Percentiles rank a stretch among this genome's conserved stretches.
phyloP scores from a whole-genome alignment of 2,888 invertebrate species.

The Megamerina dolium region DNA sequence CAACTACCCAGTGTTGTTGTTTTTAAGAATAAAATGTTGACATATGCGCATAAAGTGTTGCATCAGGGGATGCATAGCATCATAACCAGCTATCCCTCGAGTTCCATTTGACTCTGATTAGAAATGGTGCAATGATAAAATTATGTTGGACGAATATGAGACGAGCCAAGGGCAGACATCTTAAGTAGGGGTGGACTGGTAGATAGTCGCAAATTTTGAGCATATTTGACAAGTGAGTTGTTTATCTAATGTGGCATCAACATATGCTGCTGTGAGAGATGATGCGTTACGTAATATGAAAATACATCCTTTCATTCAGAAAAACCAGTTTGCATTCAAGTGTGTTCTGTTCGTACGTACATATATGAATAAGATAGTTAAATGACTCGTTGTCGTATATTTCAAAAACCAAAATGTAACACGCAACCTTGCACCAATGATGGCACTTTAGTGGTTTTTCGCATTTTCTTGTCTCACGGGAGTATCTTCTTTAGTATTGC shows the following conservation, averaged over 20 bases:
- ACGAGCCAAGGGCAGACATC: no score
- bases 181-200: no score
- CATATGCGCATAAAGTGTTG: conserved; percentile 43
- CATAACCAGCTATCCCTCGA: conserved; percentile 22
- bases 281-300: neutral
- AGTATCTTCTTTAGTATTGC: neutral
- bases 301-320: neutral
- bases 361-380: no score
- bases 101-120: conserved; percentile 39
- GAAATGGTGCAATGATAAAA: conserved; percentile 34
- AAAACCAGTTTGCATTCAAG: no score
- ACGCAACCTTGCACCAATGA: no score
- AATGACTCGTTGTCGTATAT: no score
- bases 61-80: no score
- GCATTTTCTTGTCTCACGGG: conserved; percentile 12
- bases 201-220: no score
- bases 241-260: conserved; percentile 50
- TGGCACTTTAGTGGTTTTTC: conserved; percentile 14
- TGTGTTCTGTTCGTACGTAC: no score
- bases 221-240: conserved; percentile 41
- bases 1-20: conserved; percentile 16
- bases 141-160: no score
- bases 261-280: conserved; percentile 38
- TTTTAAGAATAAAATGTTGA: conserved; percentile 34
- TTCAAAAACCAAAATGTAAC: no score